Evolutionary conservation across 2,888 invertebrate species (phyloP).

Genomic region (Leptogaster cylindrica): DNA sequence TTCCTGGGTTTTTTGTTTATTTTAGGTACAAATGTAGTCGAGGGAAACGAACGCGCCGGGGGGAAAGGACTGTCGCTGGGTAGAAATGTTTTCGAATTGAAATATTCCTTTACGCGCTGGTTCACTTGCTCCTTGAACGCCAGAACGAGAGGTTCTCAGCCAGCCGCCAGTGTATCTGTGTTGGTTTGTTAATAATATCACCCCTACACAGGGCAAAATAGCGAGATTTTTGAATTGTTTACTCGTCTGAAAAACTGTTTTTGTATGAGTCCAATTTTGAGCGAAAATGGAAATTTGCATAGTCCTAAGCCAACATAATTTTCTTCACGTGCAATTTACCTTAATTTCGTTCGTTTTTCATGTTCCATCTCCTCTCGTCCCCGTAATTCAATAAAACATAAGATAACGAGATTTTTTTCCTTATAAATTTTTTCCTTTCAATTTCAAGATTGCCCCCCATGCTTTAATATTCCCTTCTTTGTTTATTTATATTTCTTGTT

Average conservation of each 20-base stretch:
- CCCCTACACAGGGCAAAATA: background rate
- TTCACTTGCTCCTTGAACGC: background rate
- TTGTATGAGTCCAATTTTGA: conserved; percentile 19
- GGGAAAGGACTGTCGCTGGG: background rate
- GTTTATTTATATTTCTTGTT: background rate
- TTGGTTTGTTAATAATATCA: background rate
- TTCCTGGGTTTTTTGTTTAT: conserved; percentile 9
- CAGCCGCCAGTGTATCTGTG: background rate
- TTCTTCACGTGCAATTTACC: conserved; percentile 32
- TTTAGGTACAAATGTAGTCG: background rate
- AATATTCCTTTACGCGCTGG: conserved; percentile 2
- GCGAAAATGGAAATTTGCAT: conserved; percentile 8
- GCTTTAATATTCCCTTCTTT: background rate
- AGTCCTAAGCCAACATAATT: conserved; percentile 36
- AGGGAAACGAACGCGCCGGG: background rate
- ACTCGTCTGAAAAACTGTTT: background rate
- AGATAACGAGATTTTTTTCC: conserved; percentile 4
- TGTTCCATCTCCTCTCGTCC: background rate
- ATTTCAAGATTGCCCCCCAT: too few species aligned
- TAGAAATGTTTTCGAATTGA: background rate
- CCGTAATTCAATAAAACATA: background rate
- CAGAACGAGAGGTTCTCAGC: background rate
- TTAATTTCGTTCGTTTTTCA: conserved; percentile 12
- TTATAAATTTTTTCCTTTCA: too few species aligned
- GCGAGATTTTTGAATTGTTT: background rate